A percentile compares a stretch with the other conserved stretches of the same genome.
These are phyloP conservation scores for Tenebrosternarchus preto DNA, from an alignment of 2,113 vertebrate species.

Conservation along the genomic window DNA sequence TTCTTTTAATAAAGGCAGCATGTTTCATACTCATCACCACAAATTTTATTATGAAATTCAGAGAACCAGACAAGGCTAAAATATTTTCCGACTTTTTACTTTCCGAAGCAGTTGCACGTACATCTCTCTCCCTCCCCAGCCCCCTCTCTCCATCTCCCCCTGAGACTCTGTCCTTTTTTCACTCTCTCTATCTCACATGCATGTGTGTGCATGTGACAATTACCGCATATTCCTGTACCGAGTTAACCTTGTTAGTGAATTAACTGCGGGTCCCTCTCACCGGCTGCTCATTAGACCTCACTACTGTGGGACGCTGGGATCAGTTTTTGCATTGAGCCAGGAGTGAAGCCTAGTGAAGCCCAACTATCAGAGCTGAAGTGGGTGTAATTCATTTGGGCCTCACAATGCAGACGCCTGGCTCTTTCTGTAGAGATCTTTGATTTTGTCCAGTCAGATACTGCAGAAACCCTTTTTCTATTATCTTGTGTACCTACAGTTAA, in stretches of 20 bases:
- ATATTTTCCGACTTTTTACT: not conserved
- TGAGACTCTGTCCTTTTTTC: not conserved
- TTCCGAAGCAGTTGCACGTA: not conserved
- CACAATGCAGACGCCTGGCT: not conserved
- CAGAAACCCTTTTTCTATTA: not conserved
- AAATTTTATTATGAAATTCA: not conserved
- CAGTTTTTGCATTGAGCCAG: not conserved
- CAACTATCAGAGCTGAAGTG: constrained; percentile 24
- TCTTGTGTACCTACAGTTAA: not conserved
- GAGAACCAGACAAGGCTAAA: not conserved
- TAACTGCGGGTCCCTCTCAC: not conserved
- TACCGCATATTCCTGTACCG: not conserved
- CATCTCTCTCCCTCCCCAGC: not conserved
- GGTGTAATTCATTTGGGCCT: constrained; percentile 31
- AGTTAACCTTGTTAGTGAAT: constrained; percentile 3
- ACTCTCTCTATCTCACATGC: not conserved
- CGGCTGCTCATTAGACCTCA: not conserved
- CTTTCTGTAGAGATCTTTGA: not conserved
- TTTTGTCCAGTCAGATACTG: not conserved
- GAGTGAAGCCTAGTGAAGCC: not conserved
- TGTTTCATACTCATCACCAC: not conserved
- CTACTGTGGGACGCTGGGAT: not conserved
- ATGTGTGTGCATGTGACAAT: not conserved
- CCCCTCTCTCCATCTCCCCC: not conserved
- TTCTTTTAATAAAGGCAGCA: not conserved